A percentile compares a stretch with the other conserved stretches of the same genome.
Conservation (phyloP, 2,113 vertebrate genomes). For the Petrocephalus zakoni region DNA sequence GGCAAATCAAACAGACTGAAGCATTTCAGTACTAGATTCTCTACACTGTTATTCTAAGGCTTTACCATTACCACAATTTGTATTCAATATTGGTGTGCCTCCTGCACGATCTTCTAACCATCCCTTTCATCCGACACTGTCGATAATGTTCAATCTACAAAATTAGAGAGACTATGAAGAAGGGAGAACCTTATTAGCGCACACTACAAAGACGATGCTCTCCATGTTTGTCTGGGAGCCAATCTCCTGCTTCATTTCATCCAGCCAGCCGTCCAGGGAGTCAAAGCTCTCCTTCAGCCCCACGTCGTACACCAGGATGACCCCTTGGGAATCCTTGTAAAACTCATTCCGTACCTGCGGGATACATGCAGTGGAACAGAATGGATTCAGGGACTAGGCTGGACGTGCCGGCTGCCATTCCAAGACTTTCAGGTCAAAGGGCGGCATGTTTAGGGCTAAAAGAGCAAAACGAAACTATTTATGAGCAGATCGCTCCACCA, state of each 20-base stretch:
- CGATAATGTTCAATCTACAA: not conserved
- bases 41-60: not conserved
- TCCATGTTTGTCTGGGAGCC: conserved; percentile 87
- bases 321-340: conserved; percentile 92
- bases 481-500: not conserved
- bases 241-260: conserved; percentile 92
- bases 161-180: not conserved
- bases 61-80: not conserved
- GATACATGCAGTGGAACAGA: not conserved
- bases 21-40: not conserved
- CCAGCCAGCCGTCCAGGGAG: conserved; percentile 80
- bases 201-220: conserved; percentile 80
- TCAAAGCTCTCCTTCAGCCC: conserved; percentile 85
- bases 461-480: not conserved
- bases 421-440: not conserved
- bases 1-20: not conserved
- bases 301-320: conserved; percentile 87
- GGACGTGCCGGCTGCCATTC: not conserved
- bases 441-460: not conserved
- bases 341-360: conserved; percentile 91
- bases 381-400: not conserved
- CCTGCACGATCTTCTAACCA: not conserved
- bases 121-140: not conserved
- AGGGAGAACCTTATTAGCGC: conserved; percentile 84
- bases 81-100: not conserved